Conservation (phyloP, 2,888 invertebrate genomes). For the Anodontia alba region DNA sequence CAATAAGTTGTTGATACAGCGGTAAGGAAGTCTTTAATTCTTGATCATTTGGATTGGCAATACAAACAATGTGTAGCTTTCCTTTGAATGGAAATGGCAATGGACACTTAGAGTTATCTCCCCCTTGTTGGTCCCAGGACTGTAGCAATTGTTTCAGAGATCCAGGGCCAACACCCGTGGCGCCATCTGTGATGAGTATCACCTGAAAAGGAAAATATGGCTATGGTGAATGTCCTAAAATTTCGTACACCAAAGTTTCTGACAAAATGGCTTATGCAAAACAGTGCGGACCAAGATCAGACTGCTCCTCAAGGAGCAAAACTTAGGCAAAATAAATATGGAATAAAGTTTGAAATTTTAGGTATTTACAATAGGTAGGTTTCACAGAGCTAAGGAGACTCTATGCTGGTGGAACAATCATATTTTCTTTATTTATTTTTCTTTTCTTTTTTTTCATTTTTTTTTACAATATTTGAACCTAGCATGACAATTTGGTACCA, state of each 20-base stretch:
- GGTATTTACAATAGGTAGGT: neutral
- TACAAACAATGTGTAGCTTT: slow-evolving; percentile 88
- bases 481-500: too few species aligned
- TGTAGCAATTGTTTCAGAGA: slow-evolving; percentile 87
- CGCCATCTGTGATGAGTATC: slow-evolving; percentile 91
- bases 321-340: neutral
- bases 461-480: too few species aligned
- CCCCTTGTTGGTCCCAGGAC: slow-evolving; percentile 62
- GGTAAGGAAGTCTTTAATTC: slow-evolving; percentile 87
- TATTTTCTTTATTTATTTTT: too few species aligned
- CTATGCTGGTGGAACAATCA: too few species aligned
- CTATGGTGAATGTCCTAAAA: too few species aligned
- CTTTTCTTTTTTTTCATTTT: too few species aligned
- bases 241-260: too few species aligned
- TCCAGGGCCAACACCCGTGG: slow-evolving; percentile 89
- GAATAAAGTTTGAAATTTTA: too few species aligned
- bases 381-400: too few species aligned
- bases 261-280: too few species aligned
- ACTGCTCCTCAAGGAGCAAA: too few species aligned
- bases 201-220: slow-evolving; percentile 85
- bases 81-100: slow-evolving; percentile 93
- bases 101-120: slow-evolving; percentile 87
- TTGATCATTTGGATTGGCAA: slow-evolving; percentile 83
- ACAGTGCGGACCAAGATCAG: too few species aligned
- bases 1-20: slow-evolving; percentile 92